These are phyloP conservation scores for Rambutsinella grinnellia DNA, from an alignment of 2,888 invertebrate species.

Conservation along the genomic window DNA sequence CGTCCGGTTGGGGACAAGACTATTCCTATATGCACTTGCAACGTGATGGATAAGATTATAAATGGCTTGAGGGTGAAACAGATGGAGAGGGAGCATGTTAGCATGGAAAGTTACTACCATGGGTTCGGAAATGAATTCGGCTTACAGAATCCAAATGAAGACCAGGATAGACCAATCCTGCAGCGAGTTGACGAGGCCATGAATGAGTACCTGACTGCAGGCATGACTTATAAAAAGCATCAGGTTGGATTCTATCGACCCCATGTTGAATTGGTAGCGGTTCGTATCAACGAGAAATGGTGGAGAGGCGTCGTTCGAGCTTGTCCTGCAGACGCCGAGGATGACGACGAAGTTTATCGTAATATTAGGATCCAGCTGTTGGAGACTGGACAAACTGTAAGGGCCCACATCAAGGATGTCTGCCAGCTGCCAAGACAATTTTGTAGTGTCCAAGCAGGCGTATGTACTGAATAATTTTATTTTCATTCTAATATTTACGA, in stretches of 20 bases:
- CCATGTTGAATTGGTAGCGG: constrained; percentile 27
- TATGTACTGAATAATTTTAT: background rate
- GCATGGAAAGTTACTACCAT: constrained; percentile 9
- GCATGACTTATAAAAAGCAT: too few species aligned
- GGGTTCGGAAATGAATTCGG: constrained; percentile 10
- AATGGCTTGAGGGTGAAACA: too few species aligned
- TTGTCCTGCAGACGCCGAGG: background rate
- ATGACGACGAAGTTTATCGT: too few species aligned
- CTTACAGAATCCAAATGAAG: background rate
- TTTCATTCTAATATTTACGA: too few species aligned
- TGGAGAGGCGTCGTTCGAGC: constrained; percentile 6
- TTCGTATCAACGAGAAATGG: constrained; percentile 1
- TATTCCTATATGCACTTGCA: too few species aligned
- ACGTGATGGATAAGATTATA: too few species aligned
- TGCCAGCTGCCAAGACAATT: constrained; percentile 21
- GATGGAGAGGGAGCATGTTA: background rate
- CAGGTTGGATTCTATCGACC: background rate
- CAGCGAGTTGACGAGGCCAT: too few species aligned
- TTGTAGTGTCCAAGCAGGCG: background rate
- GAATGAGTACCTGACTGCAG: too few species aligned
- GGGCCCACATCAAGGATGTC: background rate
- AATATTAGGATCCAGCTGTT: constrained; percentile 19
- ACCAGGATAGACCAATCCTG: too few species aligned
- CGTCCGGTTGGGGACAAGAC: too few species aligned
- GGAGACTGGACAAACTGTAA: constrained; percentile 30